phyloP scores from a whole-genome alignment of 2,888 invertebrate species.

The Limnephilus auricula region DNA sequence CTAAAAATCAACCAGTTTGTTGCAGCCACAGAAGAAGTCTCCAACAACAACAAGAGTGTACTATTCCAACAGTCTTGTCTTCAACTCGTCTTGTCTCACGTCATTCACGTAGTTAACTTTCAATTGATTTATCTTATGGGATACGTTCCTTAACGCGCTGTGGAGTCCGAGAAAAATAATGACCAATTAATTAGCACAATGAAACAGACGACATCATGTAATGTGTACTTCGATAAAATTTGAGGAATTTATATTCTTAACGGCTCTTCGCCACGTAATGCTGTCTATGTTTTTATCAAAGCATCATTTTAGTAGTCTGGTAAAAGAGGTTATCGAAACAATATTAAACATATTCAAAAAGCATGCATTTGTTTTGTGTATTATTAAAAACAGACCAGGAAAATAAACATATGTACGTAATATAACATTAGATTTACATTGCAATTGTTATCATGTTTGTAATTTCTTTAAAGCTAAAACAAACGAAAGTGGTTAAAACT shows the following conservation, averaged over 20 bases:
- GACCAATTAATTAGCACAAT: slow-evolving; percentile 22
- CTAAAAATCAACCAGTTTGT: slow-evolving; percentile 20
- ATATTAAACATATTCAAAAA: not conserved
- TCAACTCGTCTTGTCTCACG: not conserved
- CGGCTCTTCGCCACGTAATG: not conserved
- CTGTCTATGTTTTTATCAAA: not conserved
- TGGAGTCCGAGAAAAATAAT: slow-evolving; percentile 17
- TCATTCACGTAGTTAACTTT: slow-evolving; percentile 26
- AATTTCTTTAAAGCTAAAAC: too few species aligned
- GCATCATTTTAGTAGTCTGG: not conserved
- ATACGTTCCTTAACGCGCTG: not conserved
- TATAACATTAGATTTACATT: too few species aligned
- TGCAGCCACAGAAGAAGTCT: not conserved
- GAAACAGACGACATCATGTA: not conserved
- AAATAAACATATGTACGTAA: too few species aligned
- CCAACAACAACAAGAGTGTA: not conserved
- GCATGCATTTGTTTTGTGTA: too few species aligned
- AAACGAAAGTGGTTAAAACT: too few species aligned
- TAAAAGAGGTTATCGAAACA: not conserved
- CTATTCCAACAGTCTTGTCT: not conserved
- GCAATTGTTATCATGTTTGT: too few species aligned
- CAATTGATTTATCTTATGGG: slow-evolving; percentile 41
- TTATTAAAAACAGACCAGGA: too few species aligned
- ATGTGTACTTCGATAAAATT: not conserved
- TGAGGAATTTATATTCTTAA: not conserved